Evolutionary conservation across 23 tunicate species (phyloP).

Genomic region (Ascidia mentula): DNA sequence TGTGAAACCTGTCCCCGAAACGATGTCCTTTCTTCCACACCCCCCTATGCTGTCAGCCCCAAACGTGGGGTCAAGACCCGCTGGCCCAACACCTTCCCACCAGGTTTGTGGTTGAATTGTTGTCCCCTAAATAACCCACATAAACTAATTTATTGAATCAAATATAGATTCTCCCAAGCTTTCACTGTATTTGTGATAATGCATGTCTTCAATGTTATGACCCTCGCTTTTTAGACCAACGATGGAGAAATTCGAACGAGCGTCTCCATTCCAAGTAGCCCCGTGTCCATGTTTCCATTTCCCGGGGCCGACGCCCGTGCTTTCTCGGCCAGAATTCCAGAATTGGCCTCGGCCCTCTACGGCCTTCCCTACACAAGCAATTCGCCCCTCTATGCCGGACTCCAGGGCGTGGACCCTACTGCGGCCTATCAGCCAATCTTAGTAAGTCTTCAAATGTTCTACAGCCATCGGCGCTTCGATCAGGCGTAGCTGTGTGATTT

Average conservation of each 20-base stretch:
- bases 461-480: neutral
- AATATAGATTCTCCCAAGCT: too few species aligned
- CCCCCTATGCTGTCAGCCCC: neutral
- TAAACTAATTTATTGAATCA: too few species aligned
- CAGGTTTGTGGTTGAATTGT: neutral
- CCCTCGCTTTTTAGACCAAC: neutral
- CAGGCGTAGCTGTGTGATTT: neutral
- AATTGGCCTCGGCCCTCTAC: conserved; percentile 32
- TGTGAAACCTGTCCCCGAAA: too few species aligned
- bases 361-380: conserved; percentile 30
- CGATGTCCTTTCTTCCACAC: conserved; percentile 3
- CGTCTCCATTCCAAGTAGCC: conserved; percentile 8
- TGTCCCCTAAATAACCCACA: too few species aligned
- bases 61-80: neutral
- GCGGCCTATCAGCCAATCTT: neutral
- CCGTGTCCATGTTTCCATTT: conserved; percentile 24
- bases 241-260: conserved; percentile 11
- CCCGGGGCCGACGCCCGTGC: conserved; percentile 23
- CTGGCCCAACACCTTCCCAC: neutral
- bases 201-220: too few species aligned
- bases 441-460: too few species aligned
- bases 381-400: neutral
- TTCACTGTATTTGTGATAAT: too few species aligned
- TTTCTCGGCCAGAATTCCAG: conserved; percentile 35
- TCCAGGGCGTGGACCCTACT: neutral